These are phyloP conservation scores for Platycheirus rosarum DNA, from an alignment of 2,888 invertebrate genomes.

Conservation along the genomic window DNA sequence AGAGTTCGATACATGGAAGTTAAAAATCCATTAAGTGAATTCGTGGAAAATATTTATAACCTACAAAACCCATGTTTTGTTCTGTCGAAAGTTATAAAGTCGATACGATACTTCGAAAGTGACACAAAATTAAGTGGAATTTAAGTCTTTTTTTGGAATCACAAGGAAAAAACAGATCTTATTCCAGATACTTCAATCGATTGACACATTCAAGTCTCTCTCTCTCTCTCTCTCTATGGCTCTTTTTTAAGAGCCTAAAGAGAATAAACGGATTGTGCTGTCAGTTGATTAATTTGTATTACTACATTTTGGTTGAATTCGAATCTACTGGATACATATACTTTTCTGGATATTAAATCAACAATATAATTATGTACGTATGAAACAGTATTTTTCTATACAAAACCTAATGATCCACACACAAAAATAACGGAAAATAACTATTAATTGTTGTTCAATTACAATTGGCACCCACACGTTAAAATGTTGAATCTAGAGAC, in stretches of 20 bases:
- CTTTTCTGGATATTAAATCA: slow-evolving; percentile 7
- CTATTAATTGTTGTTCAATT: neutral
- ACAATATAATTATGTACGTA: slow-evolving; percentile 9
- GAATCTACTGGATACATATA: slow-evolving; percentile 8
- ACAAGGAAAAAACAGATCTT: slow-evolving; percentile 45
- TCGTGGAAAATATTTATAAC: neutral
- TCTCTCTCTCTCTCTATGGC: neutral
- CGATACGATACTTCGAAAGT: slow-evolving; percentile 37
- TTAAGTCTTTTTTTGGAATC: slow-evolving; percentile 21
- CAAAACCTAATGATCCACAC: no score
- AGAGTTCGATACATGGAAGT: neutral
- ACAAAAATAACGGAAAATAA: neutral
- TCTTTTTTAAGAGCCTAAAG: slow-evolving; percentile 36
- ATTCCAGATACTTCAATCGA: slow-evolving; percentile 14
- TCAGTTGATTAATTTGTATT: slow-evolving; percentile 43
- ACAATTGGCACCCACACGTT: slow-evolving; percentile 29
- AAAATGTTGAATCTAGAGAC: slow-evolving; percentile 18
- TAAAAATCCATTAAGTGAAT: neutral
- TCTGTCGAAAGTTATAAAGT: neutral
- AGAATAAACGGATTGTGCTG: slow-evolving; percentile 24
- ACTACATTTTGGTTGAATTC: slow-evolving; percentile 33
- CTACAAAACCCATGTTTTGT: neutral
- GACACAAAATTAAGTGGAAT: slow-evolving; percentile 24
- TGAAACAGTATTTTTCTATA: no score
- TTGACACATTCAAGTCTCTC: neutral